phyloP scores from a whole-genome alignment of 2,888 invertebrate species.

The Aphidoletes aphidimyza region DNA sequence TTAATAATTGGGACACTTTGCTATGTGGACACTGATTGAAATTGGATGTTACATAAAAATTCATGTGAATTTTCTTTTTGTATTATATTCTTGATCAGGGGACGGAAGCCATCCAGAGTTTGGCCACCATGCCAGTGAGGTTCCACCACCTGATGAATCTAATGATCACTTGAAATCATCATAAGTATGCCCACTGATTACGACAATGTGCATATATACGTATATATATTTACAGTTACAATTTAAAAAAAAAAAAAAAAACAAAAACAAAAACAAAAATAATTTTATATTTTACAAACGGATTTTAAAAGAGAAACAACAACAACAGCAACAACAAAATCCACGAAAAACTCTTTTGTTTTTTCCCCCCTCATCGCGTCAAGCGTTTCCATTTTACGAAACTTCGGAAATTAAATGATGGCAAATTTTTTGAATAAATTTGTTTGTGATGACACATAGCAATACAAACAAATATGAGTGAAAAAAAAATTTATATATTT shows the following conservation, averaged over 20 bases:
- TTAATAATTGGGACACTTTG: too few relatives aligned
- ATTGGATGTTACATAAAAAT: too few relatives aligned
- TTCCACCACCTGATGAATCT: constrained; percentile 57
- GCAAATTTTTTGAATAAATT: constrained; percentile 1
- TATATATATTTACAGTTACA: constrained; percentile 34
- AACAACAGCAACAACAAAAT: not conserved
- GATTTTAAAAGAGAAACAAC: too few relatives aligned
- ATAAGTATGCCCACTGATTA: not conserved
- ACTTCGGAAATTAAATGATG: constrained; percentile 27
- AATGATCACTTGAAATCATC: constrained; percentile 27
- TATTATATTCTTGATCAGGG: constrained; percentile 56
- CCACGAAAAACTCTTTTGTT: not conserved
- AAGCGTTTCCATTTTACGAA: constrained; percentile 11
- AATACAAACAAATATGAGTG: not conserved
- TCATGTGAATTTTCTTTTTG: not conserved
- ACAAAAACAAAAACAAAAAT: too few relatives aligned
- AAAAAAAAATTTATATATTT: not conserved
- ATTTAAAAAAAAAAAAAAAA: too few relatives aligned
- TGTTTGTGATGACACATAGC: constrained; percentile 42
- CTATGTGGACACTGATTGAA: too few relatives aligned
- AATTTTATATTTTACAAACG: too few relatives aligned
- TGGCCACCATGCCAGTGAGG: constrained; percentile 57
- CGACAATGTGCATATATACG: not conserved
- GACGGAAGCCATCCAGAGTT: constrained; percentile 64
- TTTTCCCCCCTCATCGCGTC: not conserved